Percentiles rank a stretch among this genome's conserved stretches.
These are phyloP conservation scores for Mythimna loreyi DNA, from an alignment of 2,888 invertebrate species.

Conservation along the genomic window DNA sequence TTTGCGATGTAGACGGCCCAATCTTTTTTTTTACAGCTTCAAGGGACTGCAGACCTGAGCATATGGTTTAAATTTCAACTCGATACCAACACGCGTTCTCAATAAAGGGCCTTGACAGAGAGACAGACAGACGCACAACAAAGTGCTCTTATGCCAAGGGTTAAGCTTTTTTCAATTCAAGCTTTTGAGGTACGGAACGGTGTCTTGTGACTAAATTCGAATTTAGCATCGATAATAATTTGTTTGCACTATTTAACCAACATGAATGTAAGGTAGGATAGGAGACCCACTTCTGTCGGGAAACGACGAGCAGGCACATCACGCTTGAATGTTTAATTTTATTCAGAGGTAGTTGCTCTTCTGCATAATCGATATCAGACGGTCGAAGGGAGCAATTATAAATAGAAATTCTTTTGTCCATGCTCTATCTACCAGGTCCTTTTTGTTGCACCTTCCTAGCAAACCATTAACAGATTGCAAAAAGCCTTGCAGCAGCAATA, in stretches of 20 bases:
- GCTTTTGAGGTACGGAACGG: too few relatives aligned
- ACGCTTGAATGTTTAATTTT: conserved; percentile 21
- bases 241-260: background rate
- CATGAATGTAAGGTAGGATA: background rate
- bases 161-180: too few relatives aligned
- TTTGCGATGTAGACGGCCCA: too few relatives aligned
- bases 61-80: too few relatives aligned
- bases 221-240: background rate
- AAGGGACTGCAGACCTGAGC: too few relatives aligned
- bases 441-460: background rate
- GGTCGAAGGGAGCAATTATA: conserved; percentile 1
- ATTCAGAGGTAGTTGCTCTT: conserved; percentile 21
- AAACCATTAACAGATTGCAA: background rate
- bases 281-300: background rate
- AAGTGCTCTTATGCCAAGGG: too few relatives aligned
- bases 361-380: conserved; percentile 19
- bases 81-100: too few relatives aligned
- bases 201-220: background rate
- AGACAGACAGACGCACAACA: too few relatives aligned
- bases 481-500: background rate
- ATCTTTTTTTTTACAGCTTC: too few relatives aligned
- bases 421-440: background rate
- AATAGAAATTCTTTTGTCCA: conserved; percentile 8
- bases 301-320: conserved; percentile 1
- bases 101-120: too few relatives aligned